Percentiles rank a stretch among this genome's conserved stretches.
phyloP scores from a whole-genome alignment of 2,113 vertebrate species.

The Rhabdomys dilectus region DNA sequence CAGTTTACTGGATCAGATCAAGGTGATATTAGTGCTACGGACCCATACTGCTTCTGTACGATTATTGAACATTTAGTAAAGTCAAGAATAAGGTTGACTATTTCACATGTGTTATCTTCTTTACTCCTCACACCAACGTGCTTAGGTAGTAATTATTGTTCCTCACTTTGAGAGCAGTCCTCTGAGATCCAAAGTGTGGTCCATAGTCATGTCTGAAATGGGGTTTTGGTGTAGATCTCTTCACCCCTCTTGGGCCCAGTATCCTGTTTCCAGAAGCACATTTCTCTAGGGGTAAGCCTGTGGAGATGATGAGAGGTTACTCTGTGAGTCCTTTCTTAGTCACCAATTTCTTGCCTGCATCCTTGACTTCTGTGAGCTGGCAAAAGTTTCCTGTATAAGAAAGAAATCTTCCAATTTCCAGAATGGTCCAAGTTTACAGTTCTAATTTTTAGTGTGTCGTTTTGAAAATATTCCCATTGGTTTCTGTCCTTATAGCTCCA shows the following conservation, averaged over 20 bases:
- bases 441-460: background rate
- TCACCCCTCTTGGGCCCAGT: background rate
- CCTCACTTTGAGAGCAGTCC: conserved; percentile 47
- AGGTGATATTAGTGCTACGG: background rate
- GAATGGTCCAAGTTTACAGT: conserved; percentile 17
- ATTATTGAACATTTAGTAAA: conserved; percentile 50
- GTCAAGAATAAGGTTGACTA: conserved; percentile 27
- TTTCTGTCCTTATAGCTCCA: background rate
- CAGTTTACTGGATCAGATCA: conserved; percentile 33
- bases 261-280: background rate
- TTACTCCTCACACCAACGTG: conserved; percentile 29
- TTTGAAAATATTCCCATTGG: conserved; percentile 41
- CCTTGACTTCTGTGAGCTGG: background rate
- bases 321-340: background rate
- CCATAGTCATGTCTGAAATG: background rate
- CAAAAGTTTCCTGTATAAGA: background rate
- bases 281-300: background rate
- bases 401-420: conserved; percentile 23
- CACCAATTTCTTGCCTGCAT: background rate
- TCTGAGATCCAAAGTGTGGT: conserved; percentile 34
- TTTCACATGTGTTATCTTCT: conserved; percentile 6
- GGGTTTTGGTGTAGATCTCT: background rate
- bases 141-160: conserved; percentile 43
- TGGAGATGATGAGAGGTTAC: background rate
- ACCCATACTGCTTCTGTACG: background rate